Percentiles rank a stretch among this genome's conserved stretches.
Evolutionary conservation across 2,797 vertebrate genomes (phyloP).

Genomic region (Psittacula derbiana): DNA sequence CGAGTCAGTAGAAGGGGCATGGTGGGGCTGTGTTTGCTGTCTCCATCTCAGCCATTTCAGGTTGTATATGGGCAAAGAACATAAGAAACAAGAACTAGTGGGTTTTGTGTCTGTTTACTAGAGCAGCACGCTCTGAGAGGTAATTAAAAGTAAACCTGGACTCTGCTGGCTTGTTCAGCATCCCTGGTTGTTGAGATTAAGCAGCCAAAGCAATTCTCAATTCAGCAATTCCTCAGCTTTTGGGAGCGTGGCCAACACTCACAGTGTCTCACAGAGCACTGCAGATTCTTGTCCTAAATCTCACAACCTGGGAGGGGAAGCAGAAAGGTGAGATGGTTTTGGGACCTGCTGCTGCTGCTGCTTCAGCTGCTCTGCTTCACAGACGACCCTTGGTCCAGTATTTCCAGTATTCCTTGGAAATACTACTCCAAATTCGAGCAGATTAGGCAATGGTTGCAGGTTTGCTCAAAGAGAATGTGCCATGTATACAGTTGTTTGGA

Average conservation of each 20-base stretch:
- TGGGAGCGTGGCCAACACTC: conserved; percentile 44
- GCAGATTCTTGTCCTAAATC: conserved; percentile 53
- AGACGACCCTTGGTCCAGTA: background rate
- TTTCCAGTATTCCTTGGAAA: background rate
- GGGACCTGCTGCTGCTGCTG: background rate
- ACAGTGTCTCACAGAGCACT: conserved; percentile 45
- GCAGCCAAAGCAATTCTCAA: conserved; percentile 53
- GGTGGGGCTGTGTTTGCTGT: background rate
- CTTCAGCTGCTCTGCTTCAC: background rate
- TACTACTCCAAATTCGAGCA: background rate
- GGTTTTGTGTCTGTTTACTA: conserved; percentile 16
- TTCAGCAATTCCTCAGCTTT: conserved; percentile 62
- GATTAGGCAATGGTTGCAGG: background rate
- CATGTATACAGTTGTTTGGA: background rate
- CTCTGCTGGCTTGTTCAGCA: conserved; percentile 28
- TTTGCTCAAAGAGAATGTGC: background rate
- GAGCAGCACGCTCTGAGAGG: background rate
- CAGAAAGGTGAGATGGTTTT: conserved; percentile 18
- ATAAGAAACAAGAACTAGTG: background rate
- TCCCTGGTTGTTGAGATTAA: conserved; percentile 13
- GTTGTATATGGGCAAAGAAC: background rate
- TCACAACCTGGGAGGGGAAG: background rate
- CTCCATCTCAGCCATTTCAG: background rate
- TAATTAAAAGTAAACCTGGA: conserved; percentile 55
- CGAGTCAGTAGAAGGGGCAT: background rate